These are phyloP conservation scores for Holothuria glaberrima DNA, from an alignment of 35 echinoderm and acorn worm species.

Conservation along the genomic window DNA sequence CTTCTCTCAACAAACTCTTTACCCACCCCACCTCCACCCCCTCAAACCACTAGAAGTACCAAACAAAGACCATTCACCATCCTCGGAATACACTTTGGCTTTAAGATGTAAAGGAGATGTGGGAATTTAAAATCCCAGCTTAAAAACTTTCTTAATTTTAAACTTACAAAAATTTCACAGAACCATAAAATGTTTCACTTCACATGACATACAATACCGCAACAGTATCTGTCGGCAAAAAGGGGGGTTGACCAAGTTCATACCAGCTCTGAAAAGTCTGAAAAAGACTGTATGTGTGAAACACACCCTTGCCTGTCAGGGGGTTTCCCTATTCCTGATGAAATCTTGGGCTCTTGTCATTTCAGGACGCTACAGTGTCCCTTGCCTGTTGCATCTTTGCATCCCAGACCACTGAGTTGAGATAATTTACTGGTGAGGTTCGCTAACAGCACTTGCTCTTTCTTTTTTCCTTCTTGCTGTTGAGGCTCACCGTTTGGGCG, in stretches of 20 bases:
- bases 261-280: background rate
- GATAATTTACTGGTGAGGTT: background rate
- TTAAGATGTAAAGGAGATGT: conserved; percentile 5
- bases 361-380: background rate
- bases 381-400: background rate
- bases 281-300: background rate
- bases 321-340: background rate
- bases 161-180: background rate
- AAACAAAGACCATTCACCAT: background rate
- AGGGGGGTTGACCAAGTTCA: background rate
- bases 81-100: conserved; percentile 40
- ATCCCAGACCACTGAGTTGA: conserved; percentile 3
- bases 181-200: conserved; percentile 14
- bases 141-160: background rate
- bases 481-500: conserved; percentile 69
- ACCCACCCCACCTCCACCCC: background rate
- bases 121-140: background rate
- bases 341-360: background rate
- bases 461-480: conserved; percentile 62
- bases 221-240: conserved; percentile 3
- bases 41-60: background rate
- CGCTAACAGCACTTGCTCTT: conserved; percentile 73
- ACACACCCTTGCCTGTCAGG: background rate
- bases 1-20: background rate
- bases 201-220: background rate